Evolutionary conservation across 2,113 vertebrate species (phyloP), one percentile per base, ranked within the genome.

Genomic region (Guaruba guarouba): DNA sequence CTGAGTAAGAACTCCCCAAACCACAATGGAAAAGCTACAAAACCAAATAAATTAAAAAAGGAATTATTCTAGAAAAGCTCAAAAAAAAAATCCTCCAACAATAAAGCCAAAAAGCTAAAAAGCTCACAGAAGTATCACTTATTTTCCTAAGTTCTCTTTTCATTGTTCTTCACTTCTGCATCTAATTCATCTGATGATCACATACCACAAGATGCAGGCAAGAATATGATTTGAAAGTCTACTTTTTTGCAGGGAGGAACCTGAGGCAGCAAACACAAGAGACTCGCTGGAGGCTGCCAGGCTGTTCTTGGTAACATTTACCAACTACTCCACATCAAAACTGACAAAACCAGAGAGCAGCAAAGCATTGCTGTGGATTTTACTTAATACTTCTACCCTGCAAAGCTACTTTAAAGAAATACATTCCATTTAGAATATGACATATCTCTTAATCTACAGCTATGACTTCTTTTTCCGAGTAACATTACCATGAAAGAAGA

Each of bases 1-100:
- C 97, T 99, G 99, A 7, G 99, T 99, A 67, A 99, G 99, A 93
- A 99, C 98, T 6, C 99, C 99, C 99, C 99, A 99, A 97, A 99
- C 98, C 37, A 99, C 99, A 0, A 99, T 99, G 69, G 99, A 98
- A 88, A 99, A 99, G 96, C 99, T 99, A 96, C 10, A 57, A 98
- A 96, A 98, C 96, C 49, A 76, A 62, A 84, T 11, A 37, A 94
- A 92, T 55, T 85, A 1, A 5, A 12, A 23, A 33, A 6, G 10
- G 9, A 16, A 23, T 17, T 7, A 90, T 10, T 61, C 7, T 76
- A 75, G 11, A 55, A 81, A 39, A 57, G 33, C 37, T 80, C 55
- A 31, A 83, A 39, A 54, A 17, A 28, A 17, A 28, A 24, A 23
- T 7, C 13, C 57, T 59, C 33, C 57, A 24, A 59, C 19, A 59